Conservation (phyloP, 2,797 vertebrate genomes). For the Hyperoplus lanceolatus region DNA sequence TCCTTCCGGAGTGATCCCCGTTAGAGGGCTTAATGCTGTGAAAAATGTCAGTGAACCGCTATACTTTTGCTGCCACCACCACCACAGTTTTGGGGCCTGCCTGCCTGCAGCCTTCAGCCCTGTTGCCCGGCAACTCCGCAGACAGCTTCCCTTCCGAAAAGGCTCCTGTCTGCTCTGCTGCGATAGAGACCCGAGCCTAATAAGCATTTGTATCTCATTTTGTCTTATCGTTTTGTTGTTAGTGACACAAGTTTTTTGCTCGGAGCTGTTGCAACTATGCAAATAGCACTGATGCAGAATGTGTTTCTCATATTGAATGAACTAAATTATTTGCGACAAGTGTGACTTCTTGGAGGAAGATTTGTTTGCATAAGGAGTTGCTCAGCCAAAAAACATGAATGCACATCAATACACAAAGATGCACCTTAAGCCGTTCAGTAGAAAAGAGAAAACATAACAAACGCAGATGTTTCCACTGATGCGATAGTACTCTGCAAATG, state of each 20-base stretch:
- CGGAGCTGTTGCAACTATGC: slow-evolving; percentile 54
- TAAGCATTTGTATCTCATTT: slow-evolving; percentile 76
- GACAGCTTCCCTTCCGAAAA: slow-evolving; percentile 71
- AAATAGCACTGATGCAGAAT: slow-evolving; percentile 63
- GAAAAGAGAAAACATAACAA: slow-evolving; percentile 2
- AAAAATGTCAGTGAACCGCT: slow-evolving; percentile 82
- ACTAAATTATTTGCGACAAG: slow-evolving; percentile 59
- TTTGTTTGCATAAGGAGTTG: slow-evolving; percentile 52
- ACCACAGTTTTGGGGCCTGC: slow-evolving; percentile 63
- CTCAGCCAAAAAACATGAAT: slow-evolving; percentile 31
- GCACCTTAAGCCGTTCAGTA: slow-evolving; percentile 16
- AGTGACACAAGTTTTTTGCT: slow-evolving; percentile 71
- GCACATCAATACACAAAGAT: slow-evolving; percentile 39
- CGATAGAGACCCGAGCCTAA: slow-evolving; percentile 72
- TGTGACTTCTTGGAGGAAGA: slow-evolving; percentile 49
- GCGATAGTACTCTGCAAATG: background rate
- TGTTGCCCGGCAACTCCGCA: slow-evolving; percentile 87
- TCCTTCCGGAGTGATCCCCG: slow-evolving; percentile 78
- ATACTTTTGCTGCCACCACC: slow-evolving; percentile 70
- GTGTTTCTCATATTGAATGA: slow-evolving; percentile 57
- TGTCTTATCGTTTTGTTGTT: slow-evolving; percentile 75
- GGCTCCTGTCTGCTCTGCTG: slow-evolving; percentile 67
- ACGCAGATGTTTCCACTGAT: background rate
- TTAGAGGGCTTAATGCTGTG: slow-evolving; percentile 84
- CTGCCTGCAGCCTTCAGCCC: slow-evolving; percentile 68